A percentile compares a stretch with the other conserved stretches of the same genome.
Evolutionary conservation across 2,113 vertebrate species (phyloP).

Genomic region (Nanorana parkeri): DNA sequence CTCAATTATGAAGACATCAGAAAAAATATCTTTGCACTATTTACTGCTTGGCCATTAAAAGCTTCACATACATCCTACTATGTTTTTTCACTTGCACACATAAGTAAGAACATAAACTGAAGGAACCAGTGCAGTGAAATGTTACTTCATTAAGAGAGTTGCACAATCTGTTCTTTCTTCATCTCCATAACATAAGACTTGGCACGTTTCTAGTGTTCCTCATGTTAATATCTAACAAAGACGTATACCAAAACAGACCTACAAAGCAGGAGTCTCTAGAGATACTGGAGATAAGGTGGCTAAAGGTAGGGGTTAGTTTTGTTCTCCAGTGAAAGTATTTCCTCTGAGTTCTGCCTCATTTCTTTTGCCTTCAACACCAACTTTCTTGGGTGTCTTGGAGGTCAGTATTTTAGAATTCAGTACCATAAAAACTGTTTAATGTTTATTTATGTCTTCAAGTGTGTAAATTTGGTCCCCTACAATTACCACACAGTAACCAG

Average conservation of each 20-base stretch:
- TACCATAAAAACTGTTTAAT: conserved; percentile 4
- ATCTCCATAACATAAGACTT: conserved; percentile 11
- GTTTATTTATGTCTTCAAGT: conserved; percentile 8
- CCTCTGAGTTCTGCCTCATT: conserved; percentile 43
- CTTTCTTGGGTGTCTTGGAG: not conserved
- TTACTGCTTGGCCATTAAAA: too few relatives aligned
- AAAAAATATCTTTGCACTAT: too few relatives aligned
- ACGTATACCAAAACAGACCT: conserved; percentile 8
- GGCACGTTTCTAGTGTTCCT: not conserved
- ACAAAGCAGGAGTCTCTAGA: conserved; percentile 13
- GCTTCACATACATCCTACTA: too few relatives aligned
- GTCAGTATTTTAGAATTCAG: not conserved
- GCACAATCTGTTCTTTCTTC: not conserved
- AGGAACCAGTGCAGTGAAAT: not conserved
- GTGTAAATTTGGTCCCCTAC: conserved; percentile 6
- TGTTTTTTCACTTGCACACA: not conserved
- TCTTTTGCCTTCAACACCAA: conserved; percentile 22
- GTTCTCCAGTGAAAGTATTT: conserved; percentile 39
- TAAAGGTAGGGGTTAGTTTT: conserved; percentile 18
- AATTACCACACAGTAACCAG: conserved; percentile 1
- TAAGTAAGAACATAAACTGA: not conserved
- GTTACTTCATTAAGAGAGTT: not conserved
- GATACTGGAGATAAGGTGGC: conserved; percentile 3
- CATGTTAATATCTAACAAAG: not conserved
- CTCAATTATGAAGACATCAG: too few relatives aligned